These are phyloP conservation scores for Margarornis squamiger DNA, from an alignment of 2,797 vertebrate species.

Conservation along the genomic window DNA sequence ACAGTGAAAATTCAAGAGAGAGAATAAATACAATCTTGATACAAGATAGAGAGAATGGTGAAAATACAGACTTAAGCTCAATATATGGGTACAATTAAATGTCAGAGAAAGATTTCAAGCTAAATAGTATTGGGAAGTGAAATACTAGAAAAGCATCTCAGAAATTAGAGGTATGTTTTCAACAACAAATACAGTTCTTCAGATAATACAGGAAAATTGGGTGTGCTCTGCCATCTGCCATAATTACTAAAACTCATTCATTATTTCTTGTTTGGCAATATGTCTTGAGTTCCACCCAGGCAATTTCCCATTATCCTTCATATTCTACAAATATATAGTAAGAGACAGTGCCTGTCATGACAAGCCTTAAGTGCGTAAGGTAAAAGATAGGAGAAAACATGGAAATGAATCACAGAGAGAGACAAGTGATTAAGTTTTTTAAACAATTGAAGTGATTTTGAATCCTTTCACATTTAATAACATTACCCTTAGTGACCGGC, in stretches of 20 bases:
- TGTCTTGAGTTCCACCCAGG: slow-evolving; percentile 11
- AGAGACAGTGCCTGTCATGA: slow-evolving; percentile 35
- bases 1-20: not conserved
- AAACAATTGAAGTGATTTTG: not conserved
- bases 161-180: not conserved
- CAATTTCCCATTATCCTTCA: slow-evolving; percentile 20
- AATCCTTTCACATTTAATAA: slow-evolving; percentile 1
- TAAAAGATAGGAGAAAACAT: slow-evolving; percentile 33
- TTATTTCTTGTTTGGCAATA: slow-evolving; percentile 35
- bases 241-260: slow-evolving; percentile 14
- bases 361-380: slow-evolving; percentile 5
- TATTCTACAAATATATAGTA: slow-evolving; percentile 24
- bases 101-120: not conserved
- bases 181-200: not conserved
- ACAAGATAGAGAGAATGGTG: not conserved
- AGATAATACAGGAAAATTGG: not conserved
- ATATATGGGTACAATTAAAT: not conserved
- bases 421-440: slow-evolving; percentile 3
- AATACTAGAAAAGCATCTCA: not conserved
- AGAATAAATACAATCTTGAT: not conserved
- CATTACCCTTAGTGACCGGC: not conserved
- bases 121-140: not conserved
- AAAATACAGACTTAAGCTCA: not conserved
- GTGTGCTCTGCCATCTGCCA: not conserved
- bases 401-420: slow-evolving; percentile 32